phyloP scores from a whole-genome alignment of 2,888 invertebrate genomes.

The Portevinia maculata region DNA sequence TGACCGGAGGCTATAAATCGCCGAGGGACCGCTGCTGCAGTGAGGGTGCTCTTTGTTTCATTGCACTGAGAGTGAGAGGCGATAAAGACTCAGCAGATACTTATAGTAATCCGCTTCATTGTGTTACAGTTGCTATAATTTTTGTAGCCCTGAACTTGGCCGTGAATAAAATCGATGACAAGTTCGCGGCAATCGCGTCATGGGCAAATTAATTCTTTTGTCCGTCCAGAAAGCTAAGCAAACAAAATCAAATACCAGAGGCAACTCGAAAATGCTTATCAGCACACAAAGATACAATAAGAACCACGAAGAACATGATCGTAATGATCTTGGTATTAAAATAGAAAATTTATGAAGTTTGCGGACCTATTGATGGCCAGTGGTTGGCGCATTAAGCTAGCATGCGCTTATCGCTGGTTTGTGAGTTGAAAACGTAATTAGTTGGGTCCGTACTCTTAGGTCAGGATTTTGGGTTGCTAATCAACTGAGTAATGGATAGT shows the following conservation, averaged over 20 bases:
- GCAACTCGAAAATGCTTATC: background rate
- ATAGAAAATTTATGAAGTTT: background rate
- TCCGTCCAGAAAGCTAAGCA: background rate
- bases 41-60: background rate
- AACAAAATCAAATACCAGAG: background rate
- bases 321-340: background rate
- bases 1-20: no score
- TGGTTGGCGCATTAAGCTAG: background rate
- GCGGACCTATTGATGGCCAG: background rate
- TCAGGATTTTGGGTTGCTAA: background rate
- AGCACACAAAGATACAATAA: background rate
- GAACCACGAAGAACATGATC: background rate
- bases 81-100: background rate
- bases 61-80: background rate
- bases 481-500: no score
- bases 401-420: no score
- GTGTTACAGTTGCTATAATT: background rate
- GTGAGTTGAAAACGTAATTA: background rate
- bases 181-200: background rate
- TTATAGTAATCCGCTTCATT: background rate
- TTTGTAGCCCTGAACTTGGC: constrained; percentile 65
- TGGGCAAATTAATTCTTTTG: background rate
- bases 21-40: no score
- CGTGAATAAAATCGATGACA: constrained; percentile 42
- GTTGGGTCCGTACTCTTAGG: background rate